These are phyloP conservation scores for Nothobranchius kuhntae DNA, from an alignment of 2,113 vertebrate species.

Conservation along the genomic window DNA sequence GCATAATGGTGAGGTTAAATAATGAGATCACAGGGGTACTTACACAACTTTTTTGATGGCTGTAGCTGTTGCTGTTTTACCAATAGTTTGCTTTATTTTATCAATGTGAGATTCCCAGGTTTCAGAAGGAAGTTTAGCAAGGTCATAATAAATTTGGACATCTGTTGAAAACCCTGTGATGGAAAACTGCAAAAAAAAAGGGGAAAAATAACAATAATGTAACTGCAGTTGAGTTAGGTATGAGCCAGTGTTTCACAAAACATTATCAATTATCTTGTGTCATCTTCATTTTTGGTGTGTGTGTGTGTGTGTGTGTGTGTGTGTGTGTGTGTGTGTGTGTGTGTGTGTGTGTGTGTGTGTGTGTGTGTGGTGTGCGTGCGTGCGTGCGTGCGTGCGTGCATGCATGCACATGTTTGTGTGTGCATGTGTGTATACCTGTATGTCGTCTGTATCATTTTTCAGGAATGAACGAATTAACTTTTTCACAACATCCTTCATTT, in stretches of 20 bases:
- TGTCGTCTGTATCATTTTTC: conserved; percentile 43
- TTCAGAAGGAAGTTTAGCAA: conserved; percentile 6
- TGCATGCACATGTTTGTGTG: background rate
- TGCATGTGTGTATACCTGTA: background rate
- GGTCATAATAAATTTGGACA: background rate
- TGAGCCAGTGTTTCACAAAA: too few species aligned
- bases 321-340: background rate
- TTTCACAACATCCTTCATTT: conserved; percentile 70
- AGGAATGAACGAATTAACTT: conserved; percentile 36
- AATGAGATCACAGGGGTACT: conserved; percentile 16
- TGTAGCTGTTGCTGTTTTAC: conserved; percentile 21
- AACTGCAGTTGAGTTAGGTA: too few species aligned
- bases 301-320: too few species aligned
- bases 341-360: background rate
- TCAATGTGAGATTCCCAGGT: conserved; percentile 4
- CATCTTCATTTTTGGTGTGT: too few species aligned
- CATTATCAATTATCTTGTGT: too few species aligned
- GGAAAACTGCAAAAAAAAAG: conserved; percentile 73
- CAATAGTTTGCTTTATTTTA: accelerated
- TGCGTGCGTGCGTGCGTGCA: too few species aligned
- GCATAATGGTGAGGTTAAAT: too few species aligned
- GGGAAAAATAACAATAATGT: background rate
- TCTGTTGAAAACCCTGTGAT: conserved; percentile 21
- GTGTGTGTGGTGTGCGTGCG: background rate
- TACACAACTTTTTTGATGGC: conserved; percentile 69